phyloP scores from a whole-genome alignment of 2,797 vertebrate species.

The Cyclopterus lumpus region DNA sequence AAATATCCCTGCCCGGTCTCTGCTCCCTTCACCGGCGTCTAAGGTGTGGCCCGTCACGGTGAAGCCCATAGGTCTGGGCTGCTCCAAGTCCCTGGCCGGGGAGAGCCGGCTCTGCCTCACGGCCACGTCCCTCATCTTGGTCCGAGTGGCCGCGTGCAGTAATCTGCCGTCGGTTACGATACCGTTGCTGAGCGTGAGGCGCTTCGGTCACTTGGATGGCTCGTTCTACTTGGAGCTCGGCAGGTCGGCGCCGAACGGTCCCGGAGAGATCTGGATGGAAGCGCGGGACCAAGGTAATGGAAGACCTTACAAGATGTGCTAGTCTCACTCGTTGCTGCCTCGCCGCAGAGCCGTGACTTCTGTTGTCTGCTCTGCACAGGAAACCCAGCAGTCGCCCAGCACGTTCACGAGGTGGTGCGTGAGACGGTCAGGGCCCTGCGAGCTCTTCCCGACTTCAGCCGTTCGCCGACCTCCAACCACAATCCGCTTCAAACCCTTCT shows the following conservation, averaged over 20 bases:
- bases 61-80: conserved; percentile 68
- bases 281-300: conserved; percentile 60
- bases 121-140: conserved; percentile 62
- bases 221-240: conserved; percentile 78
- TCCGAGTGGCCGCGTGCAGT: conserved; percentile 33
- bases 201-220: conserved; percentile 71
- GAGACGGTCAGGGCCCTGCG: conserved; percentile 47
- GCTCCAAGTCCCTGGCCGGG: conserved; percentile 61
- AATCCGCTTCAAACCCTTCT: conserved; percentile 33
- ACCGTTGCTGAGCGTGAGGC: conserved; percentile 70
- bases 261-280: conserved; percentile 81
- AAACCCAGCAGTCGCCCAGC: conserved; percentile 55
- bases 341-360: background rate
- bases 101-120: conserved; percentile 75
- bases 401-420: conserved; percentile 70
- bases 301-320: background rate
- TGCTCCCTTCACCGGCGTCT: background rate
- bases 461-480: conserved; percentile 53
- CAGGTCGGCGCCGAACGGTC: conserved; percentile 68
- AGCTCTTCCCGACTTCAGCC: conserved; percentile 70
- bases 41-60: conserved; percentile 76
- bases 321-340: accelerated
- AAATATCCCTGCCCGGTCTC: accelerated
- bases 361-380: conserved; percentile 31
- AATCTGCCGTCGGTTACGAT: conserved; percentile 49